These are phyloP conservation scores for Sylvia atricapilla DNA, from an alignment of 2,113 vertebrate species.

Conservation along the genomic window DNA sequence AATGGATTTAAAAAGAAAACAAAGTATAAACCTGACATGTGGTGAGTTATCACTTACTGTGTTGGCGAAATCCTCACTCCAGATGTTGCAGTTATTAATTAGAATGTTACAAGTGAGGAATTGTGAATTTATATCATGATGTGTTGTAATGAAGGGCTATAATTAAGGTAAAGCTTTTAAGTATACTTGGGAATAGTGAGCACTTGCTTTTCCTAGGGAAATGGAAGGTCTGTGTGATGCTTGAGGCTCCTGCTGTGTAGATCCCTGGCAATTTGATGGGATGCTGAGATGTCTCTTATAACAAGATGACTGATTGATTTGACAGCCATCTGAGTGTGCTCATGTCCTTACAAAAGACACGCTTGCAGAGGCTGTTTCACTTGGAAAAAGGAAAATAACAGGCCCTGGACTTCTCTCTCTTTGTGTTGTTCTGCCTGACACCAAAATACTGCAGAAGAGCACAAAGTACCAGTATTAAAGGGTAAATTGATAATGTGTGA, in stretches of 20 bases:
- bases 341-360: background rate
- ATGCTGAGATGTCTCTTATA: background rate
- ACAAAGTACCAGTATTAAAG: background rate
- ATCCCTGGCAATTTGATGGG: background rate
- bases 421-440: background rate
- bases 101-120: background rate
- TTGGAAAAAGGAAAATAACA: background rate
- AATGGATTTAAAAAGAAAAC: background rate
- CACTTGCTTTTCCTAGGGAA: background rate
- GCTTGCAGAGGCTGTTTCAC: background rate
- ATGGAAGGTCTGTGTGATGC: background rate
- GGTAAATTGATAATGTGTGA: background rate
- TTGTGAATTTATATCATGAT: background rate
- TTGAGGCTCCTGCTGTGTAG: background rate
- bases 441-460: background rate
- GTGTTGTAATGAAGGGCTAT: background rate
- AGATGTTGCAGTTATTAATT: background rate
- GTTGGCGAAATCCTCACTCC: background rate
- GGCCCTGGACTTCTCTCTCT: background rate
- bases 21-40: background rate
- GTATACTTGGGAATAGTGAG: background rate
- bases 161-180: background rate
- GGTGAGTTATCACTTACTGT: background rate
- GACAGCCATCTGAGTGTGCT: background rate
- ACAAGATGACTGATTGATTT: background rate